These are phyloP conservation scores for Acanthurus leucopareius DNA, from an alignment of 2,797 vertebrate species.

Conservation along the genomic window DNA sequence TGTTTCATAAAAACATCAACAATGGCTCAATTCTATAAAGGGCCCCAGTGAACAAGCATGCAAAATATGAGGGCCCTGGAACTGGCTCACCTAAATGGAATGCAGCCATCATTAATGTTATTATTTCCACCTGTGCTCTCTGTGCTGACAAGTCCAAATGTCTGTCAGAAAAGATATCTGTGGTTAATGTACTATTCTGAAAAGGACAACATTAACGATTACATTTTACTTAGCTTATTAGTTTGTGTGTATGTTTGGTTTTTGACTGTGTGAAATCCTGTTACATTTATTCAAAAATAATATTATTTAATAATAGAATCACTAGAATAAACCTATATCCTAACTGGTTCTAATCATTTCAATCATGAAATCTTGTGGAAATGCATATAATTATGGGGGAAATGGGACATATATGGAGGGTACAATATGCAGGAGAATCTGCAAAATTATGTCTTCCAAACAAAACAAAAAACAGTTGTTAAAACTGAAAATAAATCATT, in stretches of 20 bases:
- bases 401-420: not conserved
- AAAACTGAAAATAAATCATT: not conserved
- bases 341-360: not conserved
- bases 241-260: not conserved
- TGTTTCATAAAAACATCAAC: not conserved
- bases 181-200: not conserved
- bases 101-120: not conserved
- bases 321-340: not conserved
- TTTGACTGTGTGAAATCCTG: not conserved
- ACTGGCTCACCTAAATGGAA: not conserved
- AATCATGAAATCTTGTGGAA: not conserved
- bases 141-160: not conserved
- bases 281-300: not conserved
- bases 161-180: not conserved
- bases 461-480: not conserved
- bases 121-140: not conserved
- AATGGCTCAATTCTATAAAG: not conserved
- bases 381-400: no score
- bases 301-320: not conserved
- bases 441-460: not conserved
- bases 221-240: not conserved
- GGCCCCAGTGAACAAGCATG: not conserved
- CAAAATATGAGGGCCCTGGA: not conserved
- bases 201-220: not conserved
- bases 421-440: not conserved